These are phyloP conservation scores for Anoplophora glabripennis DNA, from an alignment of 1,140 invertebrate species.

Conservation along the genomic window DNA sequence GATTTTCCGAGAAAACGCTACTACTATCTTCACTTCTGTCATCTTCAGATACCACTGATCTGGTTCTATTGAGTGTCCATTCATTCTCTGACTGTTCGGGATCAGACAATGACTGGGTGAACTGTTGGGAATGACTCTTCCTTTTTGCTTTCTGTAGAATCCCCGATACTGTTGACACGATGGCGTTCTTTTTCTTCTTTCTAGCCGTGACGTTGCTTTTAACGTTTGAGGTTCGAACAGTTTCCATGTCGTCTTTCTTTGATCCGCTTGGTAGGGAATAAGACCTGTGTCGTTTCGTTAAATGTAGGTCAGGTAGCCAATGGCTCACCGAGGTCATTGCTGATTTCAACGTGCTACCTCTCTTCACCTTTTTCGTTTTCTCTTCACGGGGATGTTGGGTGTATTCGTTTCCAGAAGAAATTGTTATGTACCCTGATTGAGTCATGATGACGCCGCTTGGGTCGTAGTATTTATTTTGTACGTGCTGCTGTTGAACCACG, in stretches of 20 bases:
- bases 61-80: constrained; percentile 59
- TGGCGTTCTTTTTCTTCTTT: constrained; percentile 70
- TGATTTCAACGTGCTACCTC: constrained; percentile 69
- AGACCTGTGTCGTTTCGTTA: constrained; percentile 73
- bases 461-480: constrained; percentile 50
- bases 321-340: constrained; percentile 77
- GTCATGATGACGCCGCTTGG: constrained; percentile 69
- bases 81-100: constrained; percentile 76
- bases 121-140: constrained; percentile 54
- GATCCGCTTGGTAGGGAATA: constrained; percentile 70
- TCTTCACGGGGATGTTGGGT: constrained; percentile 52
- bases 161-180: constrained; percentile 76
- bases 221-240: constrained; percentile 49
- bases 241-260: constrained; percentile 57
- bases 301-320: constrained; percentile 77
- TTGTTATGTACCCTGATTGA: constrained; percentile 78
- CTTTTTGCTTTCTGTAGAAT: constrained; percentile 76
- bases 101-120: constrained; percentile 65
- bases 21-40: constrained; percentile 71
- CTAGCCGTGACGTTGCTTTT: constrained; percentile 48
- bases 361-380: constrained; percentile 66
- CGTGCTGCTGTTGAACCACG: constrained; percentile 39
- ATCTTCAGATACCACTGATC: constrained; percentile 66
- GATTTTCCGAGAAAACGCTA: constrained; percentile 64
- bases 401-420: constrained; percentile 65